These are phyloP conservation scores for Antennarius maculatus DNA, from an alignment of 2,797 vertebrate species.

Conservation along the genomic window DNA sequence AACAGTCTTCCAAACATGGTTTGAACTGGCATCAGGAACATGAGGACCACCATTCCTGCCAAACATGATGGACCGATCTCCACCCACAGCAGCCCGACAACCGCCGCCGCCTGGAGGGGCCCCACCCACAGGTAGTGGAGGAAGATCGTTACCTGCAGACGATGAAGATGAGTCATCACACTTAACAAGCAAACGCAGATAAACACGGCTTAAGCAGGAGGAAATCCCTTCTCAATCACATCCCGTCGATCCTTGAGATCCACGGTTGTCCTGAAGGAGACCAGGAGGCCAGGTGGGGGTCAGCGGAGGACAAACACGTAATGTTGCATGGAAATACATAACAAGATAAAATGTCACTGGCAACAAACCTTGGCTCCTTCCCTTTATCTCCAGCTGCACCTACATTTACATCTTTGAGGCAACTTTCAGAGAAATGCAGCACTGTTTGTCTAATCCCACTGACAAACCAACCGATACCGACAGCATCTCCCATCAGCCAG, in stretches of 20 bases:
- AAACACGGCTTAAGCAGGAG: not conserved
- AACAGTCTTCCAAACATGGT: conserved; percentile 90
- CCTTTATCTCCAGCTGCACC: too few relatives aligned
- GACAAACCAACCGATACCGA: too few relatives aligned
- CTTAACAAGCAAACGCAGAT: not conserved
- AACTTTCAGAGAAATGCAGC: too few relatives aligned
- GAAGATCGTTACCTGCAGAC: conserved; percentile 88
- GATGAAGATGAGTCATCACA: not conserved
- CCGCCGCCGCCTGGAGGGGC: conserved; percentile 88
- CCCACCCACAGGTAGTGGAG: conserved; percentile 94
- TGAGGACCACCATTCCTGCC: conserved; percentile 89
- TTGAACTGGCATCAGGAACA: conserved; percentile 91
- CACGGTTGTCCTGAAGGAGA: too few relatives aligned
- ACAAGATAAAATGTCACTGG: too few relatives aligned
- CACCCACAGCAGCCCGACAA: conserved; percentile 89
- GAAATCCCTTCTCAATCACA: not conserved
- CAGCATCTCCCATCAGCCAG: too few relatives aligned
- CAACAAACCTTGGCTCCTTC: too few relatives aligned
- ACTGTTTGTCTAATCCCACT: too few relatives aligned
- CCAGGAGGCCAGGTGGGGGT: too few relatives aligned
- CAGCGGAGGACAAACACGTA: too few relatives aligned
- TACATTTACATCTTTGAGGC: too few relatives aligned
- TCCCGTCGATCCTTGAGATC: not conserved
- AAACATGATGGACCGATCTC: conserved; percentile 93
- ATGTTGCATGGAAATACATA: too few relatives aligned